These are phyloP conservation scores for Diplodus sargus DNA, from an alignment of 2,797 vertebrate species.

Conservation along the genomic window DNA sequence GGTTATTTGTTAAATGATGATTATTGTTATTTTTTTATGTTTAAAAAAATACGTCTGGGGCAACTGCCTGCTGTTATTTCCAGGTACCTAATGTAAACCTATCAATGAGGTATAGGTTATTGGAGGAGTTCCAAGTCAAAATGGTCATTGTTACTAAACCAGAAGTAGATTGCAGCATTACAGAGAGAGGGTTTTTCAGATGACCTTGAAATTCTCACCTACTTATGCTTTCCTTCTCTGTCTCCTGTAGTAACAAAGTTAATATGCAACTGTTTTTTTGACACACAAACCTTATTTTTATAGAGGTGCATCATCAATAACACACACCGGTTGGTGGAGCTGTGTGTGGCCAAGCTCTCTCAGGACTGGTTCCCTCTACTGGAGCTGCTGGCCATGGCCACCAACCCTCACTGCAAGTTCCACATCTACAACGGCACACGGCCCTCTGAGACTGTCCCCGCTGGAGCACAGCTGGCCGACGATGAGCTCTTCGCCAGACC, in stretches of 20 bases:
- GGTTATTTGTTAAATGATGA: neutral
- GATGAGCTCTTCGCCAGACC: conserved; percentile 98
- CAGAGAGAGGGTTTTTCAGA: neutral
- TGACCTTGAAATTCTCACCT: neutral
- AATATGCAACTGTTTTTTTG: neutral
- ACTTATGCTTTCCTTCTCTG: neutral
- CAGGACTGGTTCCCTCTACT: conserved; percentile 99
- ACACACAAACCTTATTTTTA: conserved; percentile 2
- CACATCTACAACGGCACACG: conserved; percentile 99
- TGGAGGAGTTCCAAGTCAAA: neutral
- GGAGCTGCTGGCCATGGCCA: conserved; percentile 99
- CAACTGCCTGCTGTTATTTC: conserved; percentile 36
- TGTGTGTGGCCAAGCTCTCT: conserved; percentile 99
- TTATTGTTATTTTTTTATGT: neutral
- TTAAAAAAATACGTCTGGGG: neutral
- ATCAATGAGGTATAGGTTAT: neutral
- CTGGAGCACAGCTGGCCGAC: conserved; percentile 95
- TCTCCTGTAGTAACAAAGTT: neutral
- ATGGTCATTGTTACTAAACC: neutral
- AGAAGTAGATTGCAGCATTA: neutral
- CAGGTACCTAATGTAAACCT: conserved; percentile 4
- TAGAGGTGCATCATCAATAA: conserved; percentile 99
- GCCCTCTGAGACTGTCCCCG: conserved; percentile 97
- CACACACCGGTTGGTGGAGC: conserved; percentile 97
- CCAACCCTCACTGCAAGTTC: conserved; percentile 99